These are phyloP conservation scores for Nebria ingens DNA, from an alignment of 1,140 invertebrate species.

Conservation along the genomic window DNA sequence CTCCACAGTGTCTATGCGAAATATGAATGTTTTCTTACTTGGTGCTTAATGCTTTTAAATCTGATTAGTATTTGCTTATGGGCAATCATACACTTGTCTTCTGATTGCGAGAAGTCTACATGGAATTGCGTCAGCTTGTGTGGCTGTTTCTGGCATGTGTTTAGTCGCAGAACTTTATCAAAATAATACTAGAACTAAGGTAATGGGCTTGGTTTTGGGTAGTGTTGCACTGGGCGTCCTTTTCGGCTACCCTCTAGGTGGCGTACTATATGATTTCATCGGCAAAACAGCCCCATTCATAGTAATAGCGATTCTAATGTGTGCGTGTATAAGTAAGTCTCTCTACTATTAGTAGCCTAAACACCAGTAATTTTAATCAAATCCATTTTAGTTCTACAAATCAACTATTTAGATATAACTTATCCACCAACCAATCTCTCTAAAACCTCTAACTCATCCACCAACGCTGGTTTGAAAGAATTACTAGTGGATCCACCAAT, in stretches of 20 bases:
- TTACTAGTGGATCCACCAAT: constrained; percentile 40
- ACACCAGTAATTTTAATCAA: neutral
- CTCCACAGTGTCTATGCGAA: neutral
- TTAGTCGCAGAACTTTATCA: constrained; percentile 46
- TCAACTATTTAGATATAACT: constrained; percentile 19
- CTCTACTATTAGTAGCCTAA: constrained; percentile 10
- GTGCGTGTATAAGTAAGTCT: constrained; percentile 43
- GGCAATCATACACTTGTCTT: constrained; percentile 59
- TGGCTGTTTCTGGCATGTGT: constrained; percentile 63
- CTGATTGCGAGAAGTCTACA: constrained; percentile 75
- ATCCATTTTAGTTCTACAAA: constrained; percentile 17
- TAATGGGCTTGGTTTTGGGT: constrained; percentile 71
- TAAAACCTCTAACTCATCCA: neutral
- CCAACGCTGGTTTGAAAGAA: constrained; percentile 14
- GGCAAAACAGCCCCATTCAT: constrained; percentile 65
- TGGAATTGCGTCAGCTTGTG: constrained; percentile 75
- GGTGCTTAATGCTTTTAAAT: no score
- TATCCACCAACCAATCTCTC: neutral
- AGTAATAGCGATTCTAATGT: constrained; percentile 50
- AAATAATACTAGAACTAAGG: constrained; percentile 49
- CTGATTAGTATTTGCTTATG: constrained; percentile 82
- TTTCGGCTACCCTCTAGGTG: constrained; percentile 68
- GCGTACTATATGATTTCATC: constrained; percentile 61
- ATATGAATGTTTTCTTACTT: constrained; percentile 24
- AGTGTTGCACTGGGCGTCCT: constrained; percentile 69